Percentiles rank a stretch among this genome's conserved stretches.
phyloP scores from a whole-genome alignment of 2,113 vertebrate genomes.

The Prunella fulvescens region DNA sequence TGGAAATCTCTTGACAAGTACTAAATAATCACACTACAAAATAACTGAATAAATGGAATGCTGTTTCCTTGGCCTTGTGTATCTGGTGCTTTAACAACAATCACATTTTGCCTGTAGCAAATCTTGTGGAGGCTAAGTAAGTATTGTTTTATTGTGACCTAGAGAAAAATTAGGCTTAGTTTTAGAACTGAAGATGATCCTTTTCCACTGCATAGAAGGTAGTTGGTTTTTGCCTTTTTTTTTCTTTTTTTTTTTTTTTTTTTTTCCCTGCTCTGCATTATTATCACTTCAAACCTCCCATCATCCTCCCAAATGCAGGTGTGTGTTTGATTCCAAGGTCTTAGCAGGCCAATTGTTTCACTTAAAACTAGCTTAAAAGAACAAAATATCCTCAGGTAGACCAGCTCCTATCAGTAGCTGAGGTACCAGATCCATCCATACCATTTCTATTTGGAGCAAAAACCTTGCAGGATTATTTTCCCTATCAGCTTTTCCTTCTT shows the following conservation, averaged over 20 bases:
- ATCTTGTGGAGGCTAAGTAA: not conserved
- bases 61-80: not conserved
- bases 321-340: not conserved
- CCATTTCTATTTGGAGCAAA: not conserved
- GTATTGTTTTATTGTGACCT: not conserved
- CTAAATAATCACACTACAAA: not conserved
- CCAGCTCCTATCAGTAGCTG: not conserved
- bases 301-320: not conserved
- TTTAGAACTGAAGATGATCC: not conserved
- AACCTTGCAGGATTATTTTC: conserved; percentile 40
- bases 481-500: conserved; percentile 44
- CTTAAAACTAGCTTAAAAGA: not conserved
- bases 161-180: not conserved
- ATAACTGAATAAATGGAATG: not conserved
- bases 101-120: not conserved
- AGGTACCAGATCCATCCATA: not conserved
- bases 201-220: not conserved
- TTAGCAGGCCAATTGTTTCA: not conserved
- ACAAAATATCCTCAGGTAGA: not conserved
- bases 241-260: not conserved
- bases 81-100: not conserved
- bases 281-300: not conserved
- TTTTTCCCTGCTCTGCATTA: not conserved
- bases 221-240: not conserved
- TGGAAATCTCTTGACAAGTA: not conserved